These are phyloP conservation scores for Lucinisca nassula DNA, from an alignment of 2,888 invertebrate genomes.

Conservation along the genomic window DNA sequence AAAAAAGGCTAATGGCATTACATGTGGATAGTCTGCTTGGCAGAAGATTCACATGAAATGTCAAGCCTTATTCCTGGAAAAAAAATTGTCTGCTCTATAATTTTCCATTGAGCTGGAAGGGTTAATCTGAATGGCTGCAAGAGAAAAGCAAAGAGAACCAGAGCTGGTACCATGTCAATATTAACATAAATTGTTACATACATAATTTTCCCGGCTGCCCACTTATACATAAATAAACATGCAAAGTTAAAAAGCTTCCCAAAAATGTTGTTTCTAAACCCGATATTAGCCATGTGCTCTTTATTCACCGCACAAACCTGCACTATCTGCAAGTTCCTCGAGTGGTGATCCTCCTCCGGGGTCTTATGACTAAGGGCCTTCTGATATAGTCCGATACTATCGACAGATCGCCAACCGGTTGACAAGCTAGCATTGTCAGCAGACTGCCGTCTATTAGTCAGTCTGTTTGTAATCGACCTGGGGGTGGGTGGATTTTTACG, in stretches of 20 bases:
- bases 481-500: neutral
- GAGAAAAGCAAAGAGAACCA: no score
- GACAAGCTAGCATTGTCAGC: conserved; percentile 34
- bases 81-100: no score
- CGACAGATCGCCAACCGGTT: conserved; percentile 70
- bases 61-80: no score
- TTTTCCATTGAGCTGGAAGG: no score
- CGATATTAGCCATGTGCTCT: neutral
- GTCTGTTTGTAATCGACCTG: neutral
- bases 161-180: no score
- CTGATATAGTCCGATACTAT: conserved; percentile 64
- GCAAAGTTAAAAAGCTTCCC: neutral
- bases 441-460: neutral
- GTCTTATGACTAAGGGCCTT: conserved; percentile 37
- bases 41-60: no score
- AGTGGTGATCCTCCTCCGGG: neutral
- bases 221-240: no score
- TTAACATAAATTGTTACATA: no score
- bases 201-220: no score
- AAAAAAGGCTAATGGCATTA: no score
- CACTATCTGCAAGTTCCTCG: neutral
- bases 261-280: neutral
- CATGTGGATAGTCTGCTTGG: no score
- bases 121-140: no score
- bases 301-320: conserved; percentile 5